Evolutionary conservation across 2,797 vertebrate genomes (phyloP).

Genomic region (Diceros bicornis): DNA sequence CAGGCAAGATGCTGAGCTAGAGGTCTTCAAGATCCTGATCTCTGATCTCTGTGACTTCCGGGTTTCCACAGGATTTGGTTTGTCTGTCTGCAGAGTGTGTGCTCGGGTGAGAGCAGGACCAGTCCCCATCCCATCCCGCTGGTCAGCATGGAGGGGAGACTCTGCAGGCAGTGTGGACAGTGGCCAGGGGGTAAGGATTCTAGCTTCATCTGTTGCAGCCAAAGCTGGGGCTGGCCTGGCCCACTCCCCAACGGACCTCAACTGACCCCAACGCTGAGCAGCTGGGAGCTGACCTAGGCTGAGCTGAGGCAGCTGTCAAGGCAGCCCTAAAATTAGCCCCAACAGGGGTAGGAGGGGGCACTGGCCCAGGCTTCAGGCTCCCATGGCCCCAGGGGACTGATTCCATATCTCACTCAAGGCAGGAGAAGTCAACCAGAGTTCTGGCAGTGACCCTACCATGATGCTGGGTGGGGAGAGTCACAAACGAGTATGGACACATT

Average conservation of each 20-base stretch:
- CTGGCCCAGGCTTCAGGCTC: constrained; percentile 8
- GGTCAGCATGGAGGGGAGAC: not conserved
- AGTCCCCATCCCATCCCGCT: not conserved
- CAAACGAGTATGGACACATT: not conserved
- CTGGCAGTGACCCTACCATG: not conserved
- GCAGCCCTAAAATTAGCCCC: constrained; percentile 84
- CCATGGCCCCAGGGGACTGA: not conserved
- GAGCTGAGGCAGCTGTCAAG: constrained; percentile 67
- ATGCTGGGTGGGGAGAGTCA: not conserved
- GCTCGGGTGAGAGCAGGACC: not conserved
- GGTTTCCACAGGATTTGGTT: not conserved
- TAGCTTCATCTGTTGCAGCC: constrained; percentile 48
- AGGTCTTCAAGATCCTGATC: not conserved
- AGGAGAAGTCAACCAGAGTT: not conserved
- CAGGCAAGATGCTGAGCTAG: not conserved
- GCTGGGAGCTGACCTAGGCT: constrained; percentile 70
- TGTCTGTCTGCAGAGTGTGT: not conserved
- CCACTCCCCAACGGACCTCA: constrained; percentile 52
- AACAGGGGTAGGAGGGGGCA: not conserved
- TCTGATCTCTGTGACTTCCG: not conserved
- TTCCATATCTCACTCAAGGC: not conserved
- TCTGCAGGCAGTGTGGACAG: not conserved
- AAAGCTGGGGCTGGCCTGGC: constrained; percentile 34
- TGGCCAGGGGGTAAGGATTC: not conserved
- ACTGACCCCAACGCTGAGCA: constrained; percentile 39